Evolutionary conservation across 1,140 invertebrate species (phyloP).

Genomic region (Sesamia nonagrioides): DNA sequence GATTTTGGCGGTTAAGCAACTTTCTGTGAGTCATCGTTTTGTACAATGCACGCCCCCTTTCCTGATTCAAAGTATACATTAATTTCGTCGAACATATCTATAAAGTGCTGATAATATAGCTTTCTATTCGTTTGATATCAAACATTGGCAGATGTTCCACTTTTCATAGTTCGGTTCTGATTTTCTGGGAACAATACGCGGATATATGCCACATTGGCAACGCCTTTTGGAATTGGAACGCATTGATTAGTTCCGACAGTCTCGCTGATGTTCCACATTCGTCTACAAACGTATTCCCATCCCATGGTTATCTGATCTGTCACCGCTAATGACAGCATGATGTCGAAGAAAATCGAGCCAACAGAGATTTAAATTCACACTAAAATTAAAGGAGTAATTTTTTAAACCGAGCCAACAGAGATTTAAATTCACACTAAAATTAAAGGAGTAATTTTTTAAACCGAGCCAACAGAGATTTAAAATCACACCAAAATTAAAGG

Average conservation of each 20-base stretch:
- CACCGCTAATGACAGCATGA: too few species aligned
- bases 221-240: conserved; percentile 15
- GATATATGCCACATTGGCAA: conserved; percentile 3
- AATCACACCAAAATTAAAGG: too few species aligned
- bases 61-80: conserved; percentile 16
- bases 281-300: not conserved
- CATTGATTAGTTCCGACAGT: conserved; percentile 21
- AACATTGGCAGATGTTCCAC: conserved; percentile 30
- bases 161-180: conserved; percentile 11
- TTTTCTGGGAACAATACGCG: conserved; percentile 15
- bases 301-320: not conserved
- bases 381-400: too few species aligned
- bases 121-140: conserved; percentile 23
- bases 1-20: conserved; percentile 10
- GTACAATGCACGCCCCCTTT: conserved; percentile 18
- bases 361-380: too few species aligned
- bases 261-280: not conserved
- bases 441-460: too few species aligned
- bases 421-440: too few species aligned
- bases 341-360: too few species aligned
- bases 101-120: not conserved
- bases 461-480: too few species aligned
- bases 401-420: too few species aligned
- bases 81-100: conserved; percentile 23
- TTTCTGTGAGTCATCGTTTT: conserved; percentile 24